A percentile compares a stretch with the other conserved stretches of the same genome.
Conservation (phyloP, 2,888 invertebrate species). For the Drymonia ruficornis region DNA sequence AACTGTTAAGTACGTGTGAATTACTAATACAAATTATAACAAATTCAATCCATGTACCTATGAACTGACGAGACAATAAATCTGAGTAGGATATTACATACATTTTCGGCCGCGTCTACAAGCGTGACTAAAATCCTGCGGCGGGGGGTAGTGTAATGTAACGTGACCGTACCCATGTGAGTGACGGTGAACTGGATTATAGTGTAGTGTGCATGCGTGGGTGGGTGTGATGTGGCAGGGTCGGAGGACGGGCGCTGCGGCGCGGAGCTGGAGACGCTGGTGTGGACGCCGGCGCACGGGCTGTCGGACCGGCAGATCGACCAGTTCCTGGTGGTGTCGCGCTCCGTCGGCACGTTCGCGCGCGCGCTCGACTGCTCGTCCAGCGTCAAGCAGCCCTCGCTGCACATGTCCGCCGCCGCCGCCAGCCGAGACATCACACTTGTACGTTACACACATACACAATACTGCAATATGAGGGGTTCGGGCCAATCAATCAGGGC, state of each 20-base stretch:
- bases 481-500: too few relatives aligned
- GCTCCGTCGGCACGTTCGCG: constrained; percentile 99
- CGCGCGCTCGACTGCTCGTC: constrained; percentile 99
- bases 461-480: constrained; percentile 11
- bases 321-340: constrained; percentile 97
- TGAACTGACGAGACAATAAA: too few relatives aligned
- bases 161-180: too few relatives aligned
- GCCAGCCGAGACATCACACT: constrained; percentile 99
- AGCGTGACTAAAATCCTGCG: too few relatives aligned
- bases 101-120: too few relatives aligned
- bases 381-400: constrained; percentile 98
- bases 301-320: constrained; percentile 98
- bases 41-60: too few relatives aligned
- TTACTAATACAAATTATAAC: too few relatives aligned
- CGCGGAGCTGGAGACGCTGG: constrained; percentile 94
- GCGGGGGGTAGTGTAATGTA: too few relatives aligned
- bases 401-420: constrained; percentile 99
- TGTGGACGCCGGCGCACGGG: constrained; percentile 97
- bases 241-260: constrained; percentile 87
- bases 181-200: too few relatives aligned
- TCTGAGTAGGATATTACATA: too few relatives aligned
- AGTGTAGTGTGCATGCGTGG: neutral
- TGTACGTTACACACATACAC: constrained; percentile 71
- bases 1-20: too few relatives aligned
- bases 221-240: constrained; percentile 62